phyloP scores from a whole-genome alignment of 1,140 invertebrate species.

The Pseudomyrmex cubaensis region DNA sequence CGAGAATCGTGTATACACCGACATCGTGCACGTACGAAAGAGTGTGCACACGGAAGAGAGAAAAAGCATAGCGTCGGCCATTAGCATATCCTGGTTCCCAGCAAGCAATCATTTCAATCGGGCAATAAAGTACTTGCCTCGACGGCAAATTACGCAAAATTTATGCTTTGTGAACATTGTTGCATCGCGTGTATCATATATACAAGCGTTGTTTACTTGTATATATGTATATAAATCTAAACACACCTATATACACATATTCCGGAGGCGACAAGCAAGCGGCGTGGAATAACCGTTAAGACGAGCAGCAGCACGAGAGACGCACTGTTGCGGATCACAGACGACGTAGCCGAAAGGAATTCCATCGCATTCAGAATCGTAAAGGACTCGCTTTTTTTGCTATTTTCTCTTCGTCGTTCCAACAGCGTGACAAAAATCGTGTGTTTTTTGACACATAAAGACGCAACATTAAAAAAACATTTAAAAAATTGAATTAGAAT shows the following conservation, averaged over 20 bases:
- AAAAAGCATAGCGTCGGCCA: constrained; percentile 15
- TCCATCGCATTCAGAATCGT: constrained; percentile 61
- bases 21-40: no score
- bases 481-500: not conserved
- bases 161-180: constrained; percentile 43
- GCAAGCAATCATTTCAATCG: constrained; percentile 63
- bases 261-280: constrained; percentile 12
- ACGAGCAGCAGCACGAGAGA: constrained; percentile 30
- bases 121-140: constrained; percentile 30
- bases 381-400: constrained; percentile 46
- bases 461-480: not conserved
- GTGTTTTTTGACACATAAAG: not conserved
- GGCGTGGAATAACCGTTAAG: constrained; percentile 54
- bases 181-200: not conserved
- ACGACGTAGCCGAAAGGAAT: constrained; percentile 70
- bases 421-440: not conserved
- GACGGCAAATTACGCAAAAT: constrained; percentile 62
- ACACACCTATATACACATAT: constrained; percentile 30
- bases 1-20: constrained; percentile 3
- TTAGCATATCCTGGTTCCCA: constrained; percentile 65
- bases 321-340: constrained; percentile 62
- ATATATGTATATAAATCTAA: not conserved
- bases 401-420: not conserved
- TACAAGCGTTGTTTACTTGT: not conserved
- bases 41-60: not conserved